These are phyloP conservation scores for Hemitrygon akajei DNA, from an alignment of 2,797 vertebrate genomes.

Conservation along the genomic window DNA sequence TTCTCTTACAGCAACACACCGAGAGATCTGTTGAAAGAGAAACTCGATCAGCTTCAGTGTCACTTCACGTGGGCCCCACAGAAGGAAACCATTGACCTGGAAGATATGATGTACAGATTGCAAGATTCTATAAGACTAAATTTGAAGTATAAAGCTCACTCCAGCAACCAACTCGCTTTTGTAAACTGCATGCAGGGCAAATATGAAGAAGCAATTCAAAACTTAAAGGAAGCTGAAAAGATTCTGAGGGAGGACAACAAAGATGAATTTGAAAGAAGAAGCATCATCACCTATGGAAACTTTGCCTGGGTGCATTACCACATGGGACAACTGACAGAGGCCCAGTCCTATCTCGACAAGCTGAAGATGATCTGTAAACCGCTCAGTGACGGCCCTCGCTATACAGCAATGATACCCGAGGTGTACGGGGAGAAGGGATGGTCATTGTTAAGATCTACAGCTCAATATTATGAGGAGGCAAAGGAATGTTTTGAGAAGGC, in stretches of 20 bases:
- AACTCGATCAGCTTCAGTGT: conserved; percentile 40
- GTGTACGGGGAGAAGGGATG: conserved; percentile 57
- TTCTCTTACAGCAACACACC: background rate
- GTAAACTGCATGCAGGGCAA: conserved; percentile 47
- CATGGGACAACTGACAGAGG: conserved; percentile 41
- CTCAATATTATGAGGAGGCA: conserved; percentile 42
- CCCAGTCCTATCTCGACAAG: conserved; percentile 44
- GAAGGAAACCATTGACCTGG: conserved; percentile 41
- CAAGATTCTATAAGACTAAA: conserved; percentile 41
- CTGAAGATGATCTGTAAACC: conserved; percentile 45
- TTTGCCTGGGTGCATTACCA: conserved; percentile 55
- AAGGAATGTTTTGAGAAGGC: conserved; percentile 52
- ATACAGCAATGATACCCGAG: conserved; percentile 46
- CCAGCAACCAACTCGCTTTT: conserved; percentile 53
- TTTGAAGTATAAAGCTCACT: conserved; percentile 41
- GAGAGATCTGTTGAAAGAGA: conserved; percentile 43
- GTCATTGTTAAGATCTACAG: conserved; percentile 48
- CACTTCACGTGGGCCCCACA: conserved; percentile 55
- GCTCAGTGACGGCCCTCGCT: conserved; percentile 43
- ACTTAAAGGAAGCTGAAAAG: conserved; percentile 48
- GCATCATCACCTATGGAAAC: conserved; percentile 51
- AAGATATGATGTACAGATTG: conserved; percentile 43
- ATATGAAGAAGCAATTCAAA: conserved; percentile 43
- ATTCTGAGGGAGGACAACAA: conserved; percentile 36
- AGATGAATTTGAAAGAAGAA: conserved; percentile 38